Evolutionary conservation across 2,888 invertebrate species (phyloP).

Genomic region (Nebria salina): DNA sequence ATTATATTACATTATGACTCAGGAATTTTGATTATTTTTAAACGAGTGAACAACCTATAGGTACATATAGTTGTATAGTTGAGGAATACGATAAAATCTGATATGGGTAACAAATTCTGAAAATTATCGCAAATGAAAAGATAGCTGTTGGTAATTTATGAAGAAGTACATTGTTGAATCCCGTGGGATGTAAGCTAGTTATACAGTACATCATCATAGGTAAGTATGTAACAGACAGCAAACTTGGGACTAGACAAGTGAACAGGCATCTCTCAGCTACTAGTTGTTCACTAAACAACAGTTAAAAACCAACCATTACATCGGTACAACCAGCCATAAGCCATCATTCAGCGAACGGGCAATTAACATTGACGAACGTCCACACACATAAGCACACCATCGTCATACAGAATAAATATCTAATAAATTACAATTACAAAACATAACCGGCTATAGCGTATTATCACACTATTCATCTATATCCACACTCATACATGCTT

Average conservation of each 20-base stretch:
- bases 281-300: slow-evolving; percentile 17
- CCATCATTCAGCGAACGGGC: slow-evolving; percentile 16
- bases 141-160: neutral
- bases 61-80: too few relatives aligned
- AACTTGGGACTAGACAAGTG: neutral
- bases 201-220: slow-evolving; percentile 1
- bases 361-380: slow-evolving; percentile 30
- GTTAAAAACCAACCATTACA: slow-evolving; percentile 27
- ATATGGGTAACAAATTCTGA: neutral
- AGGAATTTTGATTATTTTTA: too few relatives aligned
- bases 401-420: slow-evolving; percentile 28
- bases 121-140: neutral
- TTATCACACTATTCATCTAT: neutral
- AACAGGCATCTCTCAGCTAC: neutral
- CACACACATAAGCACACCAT: slow-evolving; percentile 3
- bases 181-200: neutral
- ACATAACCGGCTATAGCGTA: neutral
- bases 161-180: neutral
- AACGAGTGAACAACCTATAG: neutral
- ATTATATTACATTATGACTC: too few relatives aligned
- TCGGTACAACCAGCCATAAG: slow-evolving; percentile 22
- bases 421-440: slow-evolving; percentile 27
- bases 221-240: neutral
- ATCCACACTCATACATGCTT: neutral
- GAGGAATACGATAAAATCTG: neutral